Percentiles rank a stretch among this genome's conserved stretches.
These are phyloP conservation scores for Botia kubotai DNA, from an alignment of 2,797 vertebrate genomes.

Conservation along the genomic window DNA sequence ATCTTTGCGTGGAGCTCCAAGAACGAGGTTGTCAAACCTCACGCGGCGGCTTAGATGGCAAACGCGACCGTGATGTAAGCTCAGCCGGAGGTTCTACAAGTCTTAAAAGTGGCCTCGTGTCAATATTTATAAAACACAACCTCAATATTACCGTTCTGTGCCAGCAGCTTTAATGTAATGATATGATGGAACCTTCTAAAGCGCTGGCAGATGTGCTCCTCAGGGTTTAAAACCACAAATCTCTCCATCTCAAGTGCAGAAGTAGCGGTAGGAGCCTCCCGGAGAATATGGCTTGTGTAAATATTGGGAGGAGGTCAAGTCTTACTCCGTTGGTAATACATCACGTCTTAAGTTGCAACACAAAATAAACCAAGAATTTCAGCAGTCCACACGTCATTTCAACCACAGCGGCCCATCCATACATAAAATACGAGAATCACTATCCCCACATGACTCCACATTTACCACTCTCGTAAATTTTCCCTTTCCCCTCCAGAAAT, in stretches of 20 bases:
- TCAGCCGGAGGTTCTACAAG: conserved; percentile 21
- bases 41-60: not conserved
- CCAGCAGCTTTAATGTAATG: conserved; percentile 37
- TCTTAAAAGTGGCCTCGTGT: conserved; percentile 25
- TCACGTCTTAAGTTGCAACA: conserved; percentile 38
- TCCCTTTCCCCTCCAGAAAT: conserved; percentile 21
- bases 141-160: conserved; percentile 28
- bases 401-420: conserved; percentile 41
- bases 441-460: conserved; percentile 34
- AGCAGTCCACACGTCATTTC: conserved; percentile 32
- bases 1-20: not conserved
- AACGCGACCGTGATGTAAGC: conserved; percentile 25
- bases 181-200: conserved; percentile 34
- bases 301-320: conserved; percentile 65
- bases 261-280: conserved; percentile 24
- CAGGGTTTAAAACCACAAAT: conserved; percentile 39
- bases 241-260: conserved; percentile 30
- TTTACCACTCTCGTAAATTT: conserved; percentile 36
- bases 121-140: conserved; percentile 42
- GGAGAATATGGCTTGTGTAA: conserved; percentile 66
- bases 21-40: conserved; percentile 16
- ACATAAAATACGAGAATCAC: conserved; percentile 39
- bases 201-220: conserved; percentile 39
- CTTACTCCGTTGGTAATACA: conserved; percentile 61
- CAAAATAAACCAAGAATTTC: conserved; percentile 29